Conservation (phyloP, 53 echinoderm and acorn worm genomes). For the Crossaster papposus region DNA sequence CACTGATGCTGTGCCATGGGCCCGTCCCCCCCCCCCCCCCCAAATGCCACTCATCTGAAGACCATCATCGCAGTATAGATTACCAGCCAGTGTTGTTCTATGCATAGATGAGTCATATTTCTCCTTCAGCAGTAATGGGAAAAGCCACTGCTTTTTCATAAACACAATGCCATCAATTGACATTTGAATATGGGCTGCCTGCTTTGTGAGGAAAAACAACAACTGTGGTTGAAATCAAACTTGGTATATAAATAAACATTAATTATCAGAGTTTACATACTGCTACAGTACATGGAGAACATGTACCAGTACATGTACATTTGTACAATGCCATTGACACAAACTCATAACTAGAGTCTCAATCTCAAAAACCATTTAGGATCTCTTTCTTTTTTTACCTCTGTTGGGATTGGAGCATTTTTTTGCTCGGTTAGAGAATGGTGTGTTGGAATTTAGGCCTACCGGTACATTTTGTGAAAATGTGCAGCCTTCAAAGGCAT, state of each 20-base stretch:
- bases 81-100: slow-evolving; percentile 11
- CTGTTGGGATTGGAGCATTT: too few species aligned
- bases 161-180: background rate
- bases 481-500: too few species aligned
- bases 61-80: slow-evolving; percentile 9
- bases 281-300: too few species aligned
- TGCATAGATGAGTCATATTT: background rate
- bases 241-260: background rate
- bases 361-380: too few species aligned
- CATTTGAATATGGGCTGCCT: background rate
- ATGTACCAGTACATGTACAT: too few species aligned
- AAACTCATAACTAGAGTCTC: too few species aligned
- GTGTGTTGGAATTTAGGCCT: too few species aligned
- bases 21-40: background rate
- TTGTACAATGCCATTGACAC: background rate
- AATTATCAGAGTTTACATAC: background rate
- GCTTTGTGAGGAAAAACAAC: background rate
- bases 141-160: background rate
- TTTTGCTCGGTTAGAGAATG: too few species aligned
- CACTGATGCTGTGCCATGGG: background rate
- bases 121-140: background rate
- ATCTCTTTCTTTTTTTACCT: too few species aligned
- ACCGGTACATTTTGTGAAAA: too few species aligned
- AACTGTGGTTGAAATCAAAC: background rate
- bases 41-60: background rate